These are phyloP conservation scores for Lophochroa leadbeateri DNA, from an alignment of 2,113 vertebrate genomes.

Conservation along the genomic window DNA sequence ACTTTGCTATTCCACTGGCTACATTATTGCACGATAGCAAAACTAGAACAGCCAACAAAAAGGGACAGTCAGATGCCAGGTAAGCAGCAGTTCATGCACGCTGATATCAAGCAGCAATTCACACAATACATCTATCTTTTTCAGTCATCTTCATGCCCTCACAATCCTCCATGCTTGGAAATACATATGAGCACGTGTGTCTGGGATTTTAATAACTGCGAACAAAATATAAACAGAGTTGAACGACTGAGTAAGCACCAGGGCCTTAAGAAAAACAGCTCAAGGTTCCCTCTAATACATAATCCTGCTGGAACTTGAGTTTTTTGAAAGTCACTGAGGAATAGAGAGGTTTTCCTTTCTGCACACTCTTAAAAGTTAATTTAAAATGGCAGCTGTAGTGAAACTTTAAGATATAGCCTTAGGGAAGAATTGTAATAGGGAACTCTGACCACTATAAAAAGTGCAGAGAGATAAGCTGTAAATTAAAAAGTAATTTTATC, in stretches of 20 bases:
- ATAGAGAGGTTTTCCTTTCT: constrained; percentile 51
- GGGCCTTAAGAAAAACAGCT: constrained; percentile 60
- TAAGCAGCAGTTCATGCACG: not conserved
- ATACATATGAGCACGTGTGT: not conserved
- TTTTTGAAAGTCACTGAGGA: constrained; percentile 62
- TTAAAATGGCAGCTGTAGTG: constrained; percentile 60
- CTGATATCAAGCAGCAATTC: not conserved
- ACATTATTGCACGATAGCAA: fast-evolving
- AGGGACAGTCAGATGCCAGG: not conserved
- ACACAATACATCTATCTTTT: not conserved
- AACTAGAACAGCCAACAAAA: not conserved
- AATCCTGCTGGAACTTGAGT: constrained; percentile 55
- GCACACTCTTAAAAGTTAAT: constrained; percentile 62
- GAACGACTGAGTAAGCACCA: constrained; percentile 37
- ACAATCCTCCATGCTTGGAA: not conserved
- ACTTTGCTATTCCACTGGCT: not conserved
- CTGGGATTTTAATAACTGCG: constrained; percentile 52
- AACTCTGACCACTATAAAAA: constrained; percentile 47
- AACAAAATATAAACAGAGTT: constrained; percentile 59
- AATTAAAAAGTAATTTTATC: constrained; percentile 61
- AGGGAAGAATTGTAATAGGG: constrained; percentile 36
- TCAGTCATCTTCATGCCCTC: not conserved
- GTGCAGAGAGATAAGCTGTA: constrained; percentile 51
- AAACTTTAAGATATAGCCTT: constrained; percentile 40
- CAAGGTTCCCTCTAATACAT: constrained; percentile 55